A percentile compares a stretch with the other conserved stretches of the same genome.
Evolutionary conservation across 2,113 vertebrate species (phyloP).

Genomic region (Camelus bactrianus): DNA sequence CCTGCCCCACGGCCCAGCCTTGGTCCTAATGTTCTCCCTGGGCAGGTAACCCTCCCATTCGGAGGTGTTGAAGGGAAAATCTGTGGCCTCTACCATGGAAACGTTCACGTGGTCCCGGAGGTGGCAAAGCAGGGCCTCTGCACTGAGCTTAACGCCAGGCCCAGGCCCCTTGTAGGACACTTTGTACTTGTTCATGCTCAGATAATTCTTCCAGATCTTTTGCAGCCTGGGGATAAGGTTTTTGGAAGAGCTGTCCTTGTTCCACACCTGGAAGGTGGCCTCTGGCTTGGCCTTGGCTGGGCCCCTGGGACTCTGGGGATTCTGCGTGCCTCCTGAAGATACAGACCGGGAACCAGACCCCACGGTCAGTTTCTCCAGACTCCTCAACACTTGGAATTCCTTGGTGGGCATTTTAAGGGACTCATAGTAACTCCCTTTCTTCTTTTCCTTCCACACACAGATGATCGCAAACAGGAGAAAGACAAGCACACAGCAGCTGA

Average conservation of each 20-base stretch:
- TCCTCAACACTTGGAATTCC: slow-evolving; percentile 61
- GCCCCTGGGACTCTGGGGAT: background rate
- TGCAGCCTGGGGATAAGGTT: slow-evolving; percentile 86
- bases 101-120: slow-evolving; percentile 86
- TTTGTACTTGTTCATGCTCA: slow-evolving; percentile 88
- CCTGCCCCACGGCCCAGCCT: slow-evolving; percentile 81
- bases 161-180: slow-evolving; percentile 85
- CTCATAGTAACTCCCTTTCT: slow-evolving; percentile 83
- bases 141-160: slow-evolving; percentile 77
- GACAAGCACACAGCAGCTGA: slow-evolving; percentile 80
- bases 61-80: slow-evolving; percentile 85
- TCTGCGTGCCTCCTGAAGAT: background rate
- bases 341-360: slow-evolving; percentile 51
- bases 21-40: slow-evolving; percentile 81
- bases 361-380: slow-evolving; percentile 53
- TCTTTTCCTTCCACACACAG: slow-evolving; percentile 88
- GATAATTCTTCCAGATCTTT: slow-evolving; percentile 84
- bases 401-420: slow-evolving; percentile 73
- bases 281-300: slow-evolving; percentile 59
- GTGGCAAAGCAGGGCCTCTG: slow-evolving; percentile 84
- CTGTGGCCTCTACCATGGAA: slow-evolving; percentile 84
- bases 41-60: slow-evolving; percentile 87
- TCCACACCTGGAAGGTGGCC: slow-evolving; percentile 84
- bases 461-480: slow-evolving; percentile 84
- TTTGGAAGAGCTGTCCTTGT: slow-evolving; percentile 88